Evolutionary conservation across 2,888 invertebrate genomes (phyloP), one percentile per base, ranked within the genome.

Genomic region (Venustoraphidia nigricollis): DNA sequence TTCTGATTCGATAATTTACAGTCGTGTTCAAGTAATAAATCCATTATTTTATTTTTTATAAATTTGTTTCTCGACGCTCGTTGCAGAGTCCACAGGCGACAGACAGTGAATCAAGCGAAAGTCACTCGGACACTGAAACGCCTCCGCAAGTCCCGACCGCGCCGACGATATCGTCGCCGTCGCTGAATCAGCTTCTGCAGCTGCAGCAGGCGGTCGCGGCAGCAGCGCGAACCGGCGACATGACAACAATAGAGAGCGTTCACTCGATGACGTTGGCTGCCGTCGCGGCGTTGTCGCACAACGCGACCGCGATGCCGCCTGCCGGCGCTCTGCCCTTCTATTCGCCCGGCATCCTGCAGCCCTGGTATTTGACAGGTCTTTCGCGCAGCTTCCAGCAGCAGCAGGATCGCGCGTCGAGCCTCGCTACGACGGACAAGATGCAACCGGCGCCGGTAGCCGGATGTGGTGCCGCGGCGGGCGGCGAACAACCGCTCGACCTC

Each of bases 401-500:
- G 51, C 45, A 42, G 47, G 45, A 48, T 38, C 52, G 49, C 56
- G 51, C 52, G 46, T 48, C 54, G 52, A 41, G 13, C 43, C 14
- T 13, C 38, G 34, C 64, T 60, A 54, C 60, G 45, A 54, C 60
- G 45, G 63, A 63, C 50, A 64, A 62, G 49, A 45, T 75, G 10
- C 72, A 74, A 48, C 72, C 71, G 60, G 68, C 71, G 54, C 66
- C 62, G 62, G 63, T 66, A 55, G 52, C 51, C 51, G 58, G 61
- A 51, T 57, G 60, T 54, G 59, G 59, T 60, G 52, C 51, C 51
- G 58, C 61, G 52, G 57, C 61, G 54, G 59, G 59, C 60, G 71
- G 76, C 53, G 87, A 87, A 63, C 86, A 86, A 68, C 89, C 89
- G 14, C 75, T 90, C 60, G 89, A 90, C 73, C 79, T 90, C 62